These are phyloP conservation scores for Phymanthus crucifer DNA, from an alignment of 92 coral and sea anemone genomes.

Conservation along the genomic window DNA sequence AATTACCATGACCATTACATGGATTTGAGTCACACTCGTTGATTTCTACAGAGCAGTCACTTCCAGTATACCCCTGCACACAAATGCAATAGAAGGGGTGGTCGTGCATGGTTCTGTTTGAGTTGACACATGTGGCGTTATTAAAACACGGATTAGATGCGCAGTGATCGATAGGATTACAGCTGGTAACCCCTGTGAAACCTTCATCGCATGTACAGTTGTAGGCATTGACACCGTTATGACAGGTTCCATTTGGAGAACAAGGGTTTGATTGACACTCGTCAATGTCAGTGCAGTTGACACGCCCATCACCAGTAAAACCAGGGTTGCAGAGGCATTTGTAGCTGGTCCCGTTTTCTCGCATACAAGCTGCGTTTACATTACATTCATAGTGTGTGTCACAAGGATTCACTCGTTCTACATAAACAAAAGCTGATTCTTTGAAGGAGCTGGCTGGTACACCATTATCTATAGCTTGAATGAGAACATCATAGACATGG, in stretches of 20 bases:
- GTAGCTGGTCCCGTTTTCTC: conserved; percentile 67
- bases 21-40: conserved; percentile 61
- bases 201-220: conserved; percentile 72
- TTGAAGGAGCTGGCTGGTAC: conserved; percentile 53
- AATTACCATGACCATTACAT: conserved; percentile 45
- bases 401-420: conserved; percentile 84
- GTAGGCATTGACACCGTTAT: conserved; percentile 60
- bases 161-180: conserved; percentile 43
- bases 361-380: conserved; percentile 71
- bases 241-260: conserved; percentile 57
- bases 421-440: conserved; percentile 61
- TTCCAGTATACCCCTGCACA: conserved; percentile 58
- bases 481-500: conserved; percentile 47
- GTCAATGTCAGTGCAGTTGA: conserved; percentile 74
- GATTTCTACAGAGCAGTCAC: conserved; percentile 56
- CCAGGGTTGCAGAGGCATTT: conserved; percentile 79
- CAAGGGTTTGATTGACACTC: conserved; percentile 78
- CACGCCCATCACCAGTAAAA: conserved; percentile 68
- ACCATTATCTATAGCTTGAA: conserved; percentile 71
- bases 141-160: conserved; percentile 64
- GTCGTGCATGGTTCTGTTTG: conserved; percentile 25
- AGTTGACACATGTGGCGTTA: conserved; percentile 35
- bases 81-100: conserved; percentile 55
- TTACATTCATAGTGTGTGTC: conserved; percentile 58
- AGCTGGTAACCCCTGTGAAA: conserved; percentile 42